Evolutionary conservation across 2,797 vertebrate species (phyloP).

Genomic region (Dermochelys coriacea): DNA sequence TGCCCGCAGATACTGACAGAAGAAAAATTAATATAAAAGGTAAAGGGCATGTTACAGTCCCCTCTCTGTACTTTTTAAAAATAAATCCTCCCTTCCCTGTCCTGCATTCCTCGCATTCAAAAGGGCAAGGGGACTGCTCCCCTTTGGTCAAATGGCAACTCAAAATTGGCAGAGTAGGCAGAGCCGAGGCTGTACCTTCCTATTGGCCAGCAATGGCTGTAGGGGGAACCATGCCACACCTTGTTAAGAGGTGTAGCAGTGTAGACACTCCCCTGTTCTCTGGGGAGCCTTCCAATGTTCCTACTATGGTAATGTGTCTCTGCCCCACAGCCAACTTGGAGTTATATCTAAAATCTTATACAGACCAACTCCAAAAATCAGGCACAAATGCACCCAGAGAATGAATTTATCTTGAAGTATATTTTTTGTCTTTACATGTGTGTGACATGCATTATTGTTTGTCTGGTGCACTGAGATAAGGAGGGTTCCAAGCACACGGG

Average conservation of each 20-base stretch:
- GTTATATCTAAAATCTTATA: not conserved
- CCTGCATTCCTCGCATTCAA: not conserved
- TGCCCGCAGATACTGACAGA: not conserved
- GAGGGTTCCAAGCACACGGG: not conserved
- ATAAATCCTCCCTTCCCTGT: not conserved
- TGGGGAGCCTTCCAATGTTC: not conserved
- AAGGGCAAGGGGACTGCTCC: not conserved
- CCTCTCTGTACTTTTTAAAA: not conserved
- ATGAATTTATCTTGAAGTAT: not conserved
- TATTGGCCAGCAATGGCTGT: not conserved
- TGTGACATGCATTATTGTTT: not conserved
- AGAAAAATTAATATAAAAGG: conserved; percentile 2
- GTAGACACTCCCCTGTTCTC: not conserved
- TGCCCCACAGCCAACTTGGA: not conserved
- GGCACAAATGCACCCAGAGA: not conserved
- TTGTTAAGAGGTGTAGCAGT: not conserved
- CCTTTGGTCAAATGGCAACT: not conserved
- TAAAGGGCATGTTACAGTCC: not conserved
- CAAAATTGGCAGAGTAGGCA: not conserved
- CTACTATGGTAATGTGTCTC: not conserved
- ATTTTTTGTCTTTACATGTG: not conserved
- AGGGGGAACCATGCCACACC: not conserved
- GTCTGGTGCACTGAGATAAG: fast-evolving
- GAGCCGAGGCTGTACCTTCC: not conserved
- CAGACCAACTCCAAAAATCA: not conserved